A percentile compares a stretch with the other conserved stretches of the same genome.
phyloP scores from a whole-genome alignment of 92 coral and sea anemone species.

The Siderastrea siderea region DNA sequence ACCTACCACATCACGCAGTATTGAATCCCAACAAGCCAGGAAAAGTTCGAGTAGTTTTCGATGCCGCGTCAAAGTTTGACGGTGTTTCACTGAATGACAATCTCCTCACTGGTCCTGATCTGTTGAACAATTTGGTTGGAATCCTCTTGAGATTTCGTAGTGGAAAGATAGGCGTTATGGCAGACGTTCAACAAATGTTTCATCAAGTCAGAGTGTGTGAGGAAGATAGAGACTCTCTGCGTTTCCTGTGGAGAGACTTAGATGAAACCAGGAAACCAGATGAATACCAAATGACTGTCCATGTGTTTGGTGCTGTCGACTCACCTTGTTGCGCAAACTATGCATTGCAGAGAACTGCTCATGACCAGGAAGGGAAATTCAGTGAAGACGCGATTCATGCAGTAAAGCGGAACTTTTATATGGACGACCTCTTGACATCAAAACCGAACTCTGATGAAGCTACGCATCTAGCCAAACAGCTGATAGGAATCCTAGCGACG shows the following conservation, averaged over 20 bases:
- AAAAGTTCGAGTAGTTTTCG: conserved; percentile 75
- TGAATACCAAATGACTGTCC: conserved; percentile 65
- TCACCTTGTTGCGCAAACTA: conserved; percentile 68
- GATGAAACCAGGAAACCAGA: conserved; percentile 46
- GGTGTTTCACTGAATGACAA: conserved; percentile 56
- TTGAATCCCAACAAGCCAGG: conserved; percentile 56
- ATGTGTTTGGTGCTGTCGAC: conserved; percentile 65
- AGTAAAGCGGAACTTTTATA: conserved; percentile 45
- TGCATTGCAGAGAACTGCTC: conserved; percentile 55
- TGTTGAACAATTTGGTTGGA: conserved; percentile 62
- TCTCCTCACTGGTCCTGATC: conserved; percentile 59
- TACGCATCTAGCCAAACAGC: conserved; percentile 25
- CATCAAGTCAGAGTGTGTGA: conserved; percentile 57
- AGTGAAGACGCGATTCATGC: conserved; percentile 5
- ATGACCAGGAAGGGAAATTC: conserved; percentile 39
- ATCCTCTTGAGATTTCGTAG: conserved; percentile 59
- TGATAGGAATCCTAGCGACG: conserved; percentile 10
- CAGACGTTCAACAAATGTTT: conserved; percentile 63
- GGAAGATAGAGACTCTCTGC: conserved; percentile 54
- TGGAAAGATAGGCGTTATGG: conserved; percentile 54
- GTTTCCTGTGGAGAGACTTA: conserved; percentile 68
- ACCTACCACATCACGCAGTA: conserved; percentile 82
- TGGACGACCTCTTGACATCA: conserved; percentile 63
- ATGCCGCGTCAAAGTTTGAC: conserved; percentile 64
- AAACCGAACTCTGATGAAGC: conserved; percentile 31